A percentile compares a stretch with the other conserved stretches of the same genome.
Evolutionary conservation across 2,888 invertebrate genomes (phyloP).

Genomic region (Pseudoips prasinana): DNA sequence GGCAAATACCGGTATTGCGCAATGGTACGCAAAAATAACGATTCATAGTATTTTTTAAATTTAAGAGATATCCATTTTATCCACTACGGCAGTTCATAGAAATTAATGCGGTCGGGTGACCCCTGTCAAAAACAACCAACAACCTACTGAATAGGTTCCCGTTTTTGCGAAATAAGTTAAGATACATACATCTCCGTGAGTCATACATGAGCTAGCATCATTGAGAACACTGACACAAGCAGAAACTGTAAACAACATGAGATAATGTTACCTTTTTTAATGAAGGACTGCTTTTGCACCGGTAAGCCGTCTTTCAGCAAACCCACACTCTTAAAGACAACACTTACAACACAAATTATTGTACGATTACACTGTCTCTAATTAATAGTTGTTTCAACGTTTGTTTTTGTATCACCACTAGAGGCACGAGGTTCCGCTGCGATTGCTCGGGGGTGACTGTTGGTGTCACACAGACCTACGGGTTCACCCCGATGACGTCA

Average conservation of each 20-base stretch:
- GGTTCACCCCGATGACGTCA: conserved; percentile 81
- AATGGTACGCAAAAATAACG: too few relatives aligned
- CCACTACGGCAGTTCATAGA: too few relatives aligned
- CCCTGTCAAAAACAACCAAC: too few relatives aligned
- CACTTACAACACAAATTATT: conserved; percentile 44
- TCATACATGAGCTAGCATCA: conserved; percentile 54
- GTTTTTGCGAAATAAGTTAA: too few relatives aligned
- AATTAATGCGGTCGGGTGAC: too few relatives aligned
- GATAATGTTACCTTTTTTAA: conserved; percentile 42
- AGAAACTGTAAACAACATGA: conserved; percentile 59
- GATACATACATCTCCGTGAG: conserved; percentile 36
- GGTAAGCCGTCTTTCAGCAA: conserved; percentile 6
- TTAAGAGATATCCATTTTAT: too few relatives aligned
- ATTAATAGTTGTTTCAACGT: conserved; percentile 45
- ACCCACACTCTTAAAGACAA: conserved; percentile 30
- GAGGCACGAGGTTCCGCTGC: conserved; percentile 57
- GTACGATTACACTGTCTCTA: conserved; percentile 42
- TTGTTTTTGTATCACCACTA: conserved; percentile 59
- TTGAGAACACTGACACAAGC: conserved; percentile 53
- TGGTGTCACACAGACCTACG: conserved; percentile 71
- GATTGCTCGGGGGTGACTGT: conserved; percentile 75
- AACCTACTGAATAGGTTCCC: too few relatives aligned
- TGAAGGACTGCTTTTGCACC: conserved; percentile 14
- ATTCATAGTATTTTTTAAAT: too few relatives aligned
- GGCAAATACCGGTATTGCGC: too few relatives aligned